These are phyloP conservation scores for Limosa lapponica DNA, from an alignment of 2,797 vertebrate genomes.

Conservation along the genomic window DNA sequence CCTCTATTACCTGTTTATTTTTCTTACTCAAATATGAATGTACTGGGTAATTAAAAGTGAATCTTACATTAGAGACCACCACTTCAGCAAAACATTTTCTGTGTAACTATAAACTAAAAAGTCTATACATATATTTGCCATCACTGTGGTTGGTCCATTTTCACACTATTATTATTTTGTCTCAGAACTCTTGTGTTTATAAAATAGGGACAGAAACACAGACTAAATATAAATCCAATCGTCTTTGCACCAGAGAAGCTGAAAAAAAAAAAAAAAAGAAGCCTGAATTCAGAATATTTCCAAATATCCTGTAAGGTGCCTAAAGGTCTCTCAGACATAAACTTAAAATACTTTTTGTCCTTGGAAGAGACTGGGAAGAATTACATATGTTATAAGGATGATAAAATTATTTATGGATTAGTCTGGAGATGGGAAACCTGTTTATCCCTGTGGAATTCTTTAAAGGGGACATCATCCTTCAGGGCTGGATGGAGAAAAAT, in stretches of 20 bases:
- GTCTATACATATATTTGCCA: neutral
- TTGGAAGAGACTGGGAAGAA: neutral
- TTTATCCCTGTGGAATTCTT: neutral
- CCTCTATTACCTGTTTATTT: slow-evolving; percentile 41
- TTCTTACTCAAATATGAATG: slow-evolving; percentile 31
- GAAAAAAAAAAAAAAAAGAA: neutral
- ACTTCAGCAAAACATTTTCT: slow-evolving; percentile 24
- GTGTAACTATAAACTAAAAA: slow-evolving; percentile 33
- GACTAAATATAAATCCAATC: slow-evolving; percentile 74
- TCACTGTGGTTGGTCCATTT: slow-evolving; percentile 51
- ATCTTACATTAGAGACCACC: slow-evolving; percentile 38
- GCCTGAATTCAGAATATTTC: slow-evolving; percentile 12
- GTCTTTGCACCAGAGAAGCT: neutral
- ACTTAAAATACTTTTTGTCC: neutral
- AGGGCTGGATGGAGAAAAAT: neutral
- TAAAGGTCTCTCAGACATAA: neutral
- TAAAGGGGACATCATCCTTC: neutral
- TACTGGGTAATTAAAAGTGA: slow-evolving; percentile 48
- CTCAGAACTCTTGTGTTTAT: slow-evolving; percentile 63
- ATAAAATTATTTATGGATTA: neutral
- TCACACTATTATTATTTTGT: slow-evolving; percentile 75
- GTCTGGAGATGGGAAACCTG: neutral
- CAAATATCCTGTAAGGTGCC: neutral
- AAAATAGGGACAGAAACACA: slow-evolving; percentile 66
- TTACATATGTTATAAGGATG: neutral